These are phyloP conservation scores for Tenrec ecaudatus DNA, from an alignment of 2,113 vertebrate species.

Conservation along the genomic window DNA sequence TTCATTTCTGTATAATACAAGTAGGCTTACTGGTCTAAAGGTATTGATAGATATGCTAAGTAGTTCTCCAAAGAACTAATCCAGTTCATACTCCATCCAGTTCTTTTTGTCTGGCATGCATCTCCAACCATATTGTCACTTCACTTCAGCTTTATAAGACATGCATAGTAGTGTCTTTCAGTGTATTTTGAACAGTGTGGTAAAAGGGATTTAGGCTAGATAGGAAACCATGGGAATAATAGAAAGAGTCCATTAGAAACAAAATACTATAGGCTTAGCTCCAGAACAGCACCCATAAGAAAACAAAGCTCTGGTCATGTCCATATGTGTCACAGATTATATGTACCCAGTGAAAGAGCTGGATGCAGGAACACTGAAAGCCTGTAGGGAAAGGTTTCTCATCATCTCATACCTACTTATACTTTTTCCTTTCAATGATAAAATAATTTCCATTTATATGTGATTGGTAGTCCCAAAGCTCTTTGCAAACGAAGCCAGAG, in stretches of 20 bases:
- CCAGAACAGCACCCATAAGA: neutral
- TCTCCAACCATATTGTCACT: neutral
- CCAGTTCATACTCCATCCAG: neutral
- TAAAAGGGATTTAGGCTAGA: too few relatives aligned
- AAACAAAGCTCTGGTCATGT: neutral
- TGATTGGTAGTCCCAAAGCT: constrained; percentile 47
- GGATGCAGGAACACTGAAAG: neutral
- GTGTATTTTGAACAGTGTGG: neutral
- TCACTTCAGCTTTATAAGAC: neutral
- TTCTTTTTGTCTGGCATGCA: neutral
- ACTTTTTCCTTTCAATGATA: constrained; percentile 29
- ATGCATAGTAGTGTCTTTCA: neutral
- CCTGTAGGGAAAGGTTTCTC: neutral
- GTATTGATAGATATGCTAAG: neutral
- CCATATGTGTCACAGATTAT: too few relatives aligned
- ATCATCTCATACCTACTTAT: neutral
- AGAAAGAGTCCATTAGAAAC: neutral
- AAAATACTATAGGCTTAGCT: too few relatives aligned
- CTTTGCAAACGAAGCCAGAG: constrained; percentile 47
- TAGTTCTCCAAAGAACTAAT: neutral
- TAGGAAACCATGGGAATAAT: neutral
- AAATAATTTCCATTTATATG: constrained; percentile 71
- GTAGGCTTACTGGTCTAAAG: neutral
- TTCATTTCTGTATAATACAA: neutral
- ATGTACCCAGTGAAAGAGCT: neutral